These are phyloP conservation scores for Megaceryle torquata DNA, from an alignment of 2,113 vertebrate species.

Conservation along the genomic window DNA sequence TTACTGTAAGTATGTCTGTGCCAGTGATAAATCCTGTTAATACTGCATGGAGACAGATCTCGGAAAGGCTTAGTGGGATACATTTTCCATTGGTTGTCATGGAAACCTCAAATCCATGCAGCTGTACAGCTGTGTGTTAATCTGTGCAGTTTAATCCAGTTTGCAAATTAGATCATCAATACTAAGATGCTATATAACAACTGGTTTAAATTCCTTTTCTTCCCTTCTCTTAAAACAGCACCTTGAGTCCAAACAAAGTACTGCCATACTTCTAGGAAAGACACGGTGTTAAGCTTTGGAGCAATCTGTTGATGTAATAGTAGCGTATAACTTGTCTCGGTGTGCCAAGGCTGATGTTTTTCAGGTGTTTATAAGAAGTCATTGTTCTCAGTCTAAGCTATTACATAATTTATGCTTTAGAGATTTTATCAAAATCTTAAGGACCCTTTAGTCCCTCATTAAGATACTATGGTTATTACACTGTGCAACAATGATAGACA, in stretches of 20 bases:
- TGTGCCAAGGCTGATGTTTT: rapidly evolving
- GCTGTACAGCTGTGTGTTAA: not conserved
- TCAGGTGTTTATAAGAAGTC: not conserved
- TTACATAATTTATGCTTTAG: not conserved
- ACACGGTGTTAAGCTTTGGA: not conserved
- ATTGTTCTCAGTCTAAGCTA: not conserved
- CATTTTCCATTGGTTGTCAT: conserved; percentile 42
- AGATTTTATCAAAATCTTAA: not conserved
- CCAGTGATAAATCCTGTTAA: not conserved
- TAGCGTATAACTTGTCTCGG: not conserved
- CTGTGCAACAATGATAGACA: not conserved
- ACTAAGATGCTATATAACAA: not conserved
- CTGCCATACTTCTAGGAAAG: not conserved
- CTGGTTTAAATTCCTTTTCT: not conserved
- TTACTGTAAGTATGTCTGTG: not conserved
- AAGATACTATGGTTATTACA: not conserved
- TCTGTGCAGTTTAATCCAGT: conserved; percentile 21
- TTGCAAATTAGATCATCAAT: conserved; percentile 29
- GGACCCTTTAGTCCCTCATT: not conserved
- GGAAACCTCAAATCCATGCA: conserved; percentile 14
- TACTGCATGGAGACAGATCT: not conserved
- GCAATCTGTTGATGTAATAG: not conserved
- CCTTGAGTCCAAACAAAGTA: rapidly evolving
- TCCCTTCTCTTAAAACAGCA: not conserved
- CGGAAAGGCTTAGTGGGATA: not conserved